phyloP scores from a whole-genome alignment of 2,888 invertebrate genomes.

The Platycheirus rosarum region DNA sequence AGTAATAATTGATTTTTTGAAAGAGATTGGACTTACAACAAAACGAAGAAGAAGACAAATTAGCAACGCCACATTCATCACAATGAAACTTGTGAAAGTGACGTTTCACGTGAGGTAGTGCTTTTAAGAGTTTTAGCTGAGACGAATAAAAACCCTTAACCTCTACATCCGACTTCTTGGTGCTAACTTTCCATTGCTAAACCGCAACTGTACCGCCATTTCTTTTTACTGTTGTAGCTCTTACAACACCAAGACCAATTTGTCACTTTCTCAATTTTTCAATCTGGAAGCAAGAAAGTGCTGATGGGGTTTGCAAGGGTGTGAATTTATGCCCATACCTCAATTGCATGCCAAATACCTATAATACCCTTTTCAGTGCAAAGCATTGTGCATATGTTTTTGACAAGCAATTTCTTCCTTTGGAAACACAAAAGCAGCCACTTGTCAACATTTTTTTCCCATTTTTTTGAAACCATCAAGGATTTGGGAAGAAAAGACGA shows the following conservation, averaged over 20 bases:
- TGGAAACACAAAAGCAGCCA: constrained; percentile 56
- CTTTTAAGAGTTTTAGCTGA: constrained; percentile 6
- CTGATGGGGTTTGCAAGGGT: not conserved
- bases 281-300: constrained; percentile 19
- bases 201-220: not conserved
- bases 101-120: constrained; percentile 20
- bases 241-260: constrained; percentile 35
- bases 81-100: constrained; percentile 39
- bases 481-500: not conserved
- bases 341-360: constrained; percentile 59
- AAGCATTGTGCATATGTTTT: constrained; percentile 63
- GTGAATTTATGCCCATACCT: constrained; percentile 48
- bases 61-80: constrained; percentile 26
- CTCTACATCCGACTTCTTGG: not conserved
- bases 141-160: constrained; percentile 8
- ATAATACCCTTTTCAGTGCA: constrained; percentile 41
- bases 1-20: constrained; percentile 55
- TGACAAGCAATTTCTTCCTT: constrained; percentile 68
- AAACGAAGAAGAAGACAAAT: not conserved
- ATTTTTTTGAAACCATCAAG: not conserved
- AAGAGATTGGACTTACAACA: constrained; percentile 10
- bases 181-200: not conserved
- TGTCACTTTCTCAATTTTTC: constrained; percentile 66
- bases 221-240: not conserved
- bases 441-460: constrained; percentile 44